Evolutionary conservation across 2,113 vertebrate genomes (phyloP), one percentile per base, ranked within the genome.

Genomic region (Epinephelus cyanopodus): DNA sequence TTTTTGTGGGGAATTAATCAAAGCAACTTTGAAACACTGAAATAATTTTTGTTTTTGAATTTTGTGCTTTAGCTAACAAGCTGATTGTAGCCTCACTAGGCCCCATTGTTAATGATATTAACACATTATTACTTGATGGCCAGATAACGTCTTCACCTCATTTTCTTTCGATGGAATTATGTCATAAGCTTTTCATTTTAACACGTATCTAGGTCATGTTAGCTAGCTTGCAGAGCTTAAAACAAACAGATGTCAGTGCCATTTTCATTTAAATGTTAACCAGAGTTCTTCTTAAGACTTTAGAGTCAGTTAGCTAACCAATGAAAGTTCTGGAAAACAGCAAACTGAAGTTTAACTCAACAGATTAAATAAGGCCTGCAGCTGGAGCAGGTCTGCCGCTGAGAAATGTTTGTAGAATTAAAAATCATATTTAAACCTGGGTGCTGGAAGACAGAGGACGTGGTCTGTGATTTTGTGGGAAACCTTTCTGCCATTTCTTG

Each of bases 371-470:
- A 2, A 19, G 4, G 8, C 3, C 3, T 60, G 25, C 27, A 10
- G 15, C 27, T 18, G 61, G 2, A 63, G 61, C 11, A 15, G 14
- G 42, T 47, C 23, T 60, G 23, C 54, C 17, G 12, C 33, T 12
- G 0, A 50, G 58, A 70, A 48, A 25, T 81, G 62, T 86, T 86
- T 23, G 42, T 64, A 18, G 64, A 48, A 65, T 27, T 73, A 9
- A 82, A 73, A 42, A 0, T 27, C 37, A 19, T 0, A 70, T 21
- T 17, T 48, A 5, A 18, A 7, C 64, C 21, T 4, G 62, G 18
- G 0, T 57, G 52, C 63, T 39, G 37, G 12, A 17, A 8, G 25
- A 33, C 10, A 11, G n/a, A 13, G 37, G 14, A 9, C 1, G 15
- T 13, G 17, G 18, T 52, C 29, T 61, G n/a, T 18, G n/a, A 33